Evolutionary conservation across 2,888 invertebrate genomes (phyloP), one percentile per base, ranked within the genome.

Genomic region (Lasioglossum calceatum): DNA sequence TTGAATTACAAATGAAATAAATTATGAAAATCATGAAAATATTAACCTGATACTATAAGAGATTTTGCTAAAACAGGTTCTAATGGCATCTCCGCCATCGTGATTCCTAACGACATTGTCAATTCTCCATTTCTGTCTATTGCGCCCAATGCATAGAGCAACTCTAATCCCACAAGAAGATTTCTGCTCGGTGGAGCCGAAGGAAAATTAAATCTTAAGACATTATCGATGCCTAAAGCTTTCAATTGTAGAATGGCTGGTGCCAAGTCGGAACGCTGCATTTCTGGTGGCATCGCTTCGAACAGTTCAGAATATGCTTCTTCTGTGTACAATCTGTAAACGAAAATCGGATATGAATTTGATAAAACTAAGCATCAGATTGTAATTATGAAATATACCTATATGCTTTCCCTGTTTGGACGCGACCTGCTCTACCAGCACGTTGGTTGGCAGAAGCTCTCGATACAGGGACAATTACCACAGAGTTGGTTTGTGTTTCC

Each of bases 11-110:
- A 77, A 23, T 58, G 27, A 4, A 54, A 42, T 44, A 58, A 70
- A 77, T 27, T 14, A 27, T n/a, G 39, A 73, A n/a, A n/a, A n/a
- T n/a, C n/a, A n/a, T n/a, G n/a, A 14, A 47, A 44, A 47, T 27
- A 27, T 82, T 91, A 96, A 58, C 98, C 97, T 87, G 98, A 97
- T 54, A 96, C 96, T 61, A 98, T 97, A 1, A 99, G 94, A 95
- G 98, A 97, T 95, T 98, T 98, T 0, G 99, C 98, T 90, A 98
- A 97, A 96, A 98, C 97, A 0, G 99, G 99, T 87, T 97, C 97
- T 1, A 99, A 95, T 0, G 99, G 99, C 94, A 99, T 96, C 95
- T 99, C 99, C 0, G 99, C 98, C 97, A 99, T 98, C 76, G 97
- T 96, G 76, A 96, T 96, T 0, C 99, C 99, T 0, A 97, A 94